phyloP scores from a whole-genome alignment of 1,140 invertebrate species.

The Macrobrachium rosenbergii region DNA sequence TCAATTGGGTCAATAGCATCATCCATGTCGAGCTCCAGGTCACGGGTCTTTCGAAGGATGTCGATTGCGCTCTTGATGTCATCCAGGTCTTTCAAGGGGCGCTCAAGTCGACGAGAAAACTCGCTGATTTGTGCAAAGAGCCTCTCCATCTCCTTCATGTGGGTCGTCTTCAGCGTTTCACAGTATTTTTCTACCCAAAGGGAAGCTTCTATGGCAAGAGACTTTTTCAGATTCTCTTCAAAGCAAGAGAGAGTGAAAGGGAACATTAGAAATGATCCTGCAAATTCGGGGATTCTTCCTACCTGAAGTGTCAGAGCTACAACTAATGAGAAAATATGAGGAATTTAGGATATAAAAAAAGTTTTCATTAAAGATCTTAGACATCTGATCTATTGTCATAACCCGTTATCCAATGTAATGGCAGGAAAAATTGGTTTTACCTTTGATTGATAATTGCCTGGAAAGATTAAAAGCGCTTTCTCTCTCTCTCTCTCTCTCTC shows the following conservation, averaged over 20 bases:
- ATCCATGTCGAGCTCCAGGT: slow-evolving; percentile 96
- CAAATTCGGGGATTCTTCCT: too few species aligned
- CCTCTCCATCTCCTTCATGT: slow-evolving; percentile 93
- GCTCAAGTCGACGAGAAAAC: slow-evolving; percentile 87
- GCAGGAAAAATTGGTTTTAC: too few species aligned
- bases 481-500: too few species aligned
- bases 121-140: slow-evolving; percentile 94
- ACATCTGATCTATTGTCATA: too few species aligned
- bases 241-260: slow-evolving; percentile 4
- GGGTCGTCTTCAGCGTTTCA: slow-evolving; percentile 93
- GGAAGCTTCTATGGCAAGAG: slow-evolving; percentile 87
- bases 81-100: slow-evolving; percentile 90
- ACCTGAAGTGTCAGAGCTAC: too few species aligned
- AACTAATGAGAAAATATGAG: too few species aligned
- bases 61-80: slow-evolving; percentile 95
- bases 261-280: too few species aligned
- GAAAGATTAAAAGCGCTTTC: too few species aligned
- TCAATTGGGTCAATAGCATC: slow-evolving; percentile 93
- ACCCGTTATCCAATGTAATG: too few species aligned
- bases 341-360: too few species aligned
- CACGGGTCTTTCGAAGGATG: slow-evolving; percentile 90
- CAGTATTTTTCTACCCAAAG: slow-evolving; percentile 83
- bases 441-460: too few species aligned
- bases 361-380: too few species aligned
- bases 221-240: slow-evolving; percentile 88